Percentiles rank a stretch among this genome's conserved stretches.
Evolutionary conservation across 2,113 vertebrate genomes (phyloP).

Genomic region (Ornithorhynchus anatinus): DNA sequence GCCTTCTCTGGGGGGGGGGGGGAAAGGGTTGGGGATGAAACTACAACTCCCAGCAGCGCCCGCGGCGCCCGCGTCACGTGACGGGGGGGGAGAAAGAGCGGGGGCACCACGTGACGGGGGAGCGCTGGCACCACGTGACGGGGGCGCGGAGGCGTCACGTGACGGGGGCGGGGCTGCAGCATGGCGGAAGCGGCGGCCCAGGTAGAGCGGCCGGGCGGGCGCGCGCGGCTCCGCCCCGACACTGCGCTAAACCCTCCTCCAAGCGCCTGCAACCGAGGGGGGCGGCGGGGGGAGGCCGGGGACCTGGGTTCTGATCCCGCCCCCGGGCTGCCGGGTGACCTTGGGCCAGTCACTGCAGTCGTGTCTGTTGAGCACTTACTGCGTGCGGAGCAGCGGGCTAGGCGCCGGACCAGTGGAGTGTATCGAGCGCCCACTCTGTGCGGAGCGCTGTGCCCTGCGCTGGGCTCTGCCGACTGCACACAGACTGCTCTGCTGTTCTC

Average conservation of each 20-base stretch:
- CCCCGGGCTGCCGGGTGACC: too few species aligned
- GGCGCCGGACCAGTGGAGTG: too few species aligned
- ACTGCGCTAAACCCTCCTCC: not conserved
- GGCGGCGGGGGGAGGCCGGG: not conserved
- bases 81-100: slow-evolving; percentile 7
- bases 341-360: too few species aligned
- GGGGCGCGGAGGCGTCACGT: slow-evolving; percentile 74
- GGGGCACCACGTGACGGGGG: slow-evolving; percentile 79
- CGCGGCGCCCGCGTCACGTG: rapidly evolving
- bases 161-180: slow-evolving; percentile 49
- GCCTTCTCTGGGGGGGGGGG: too few species aligned
- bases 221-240: too few species aligned
- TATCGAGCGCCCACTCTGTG: too few species aligned
- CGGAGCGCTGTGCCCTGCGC: too few species aligned
- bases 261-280: not conserved
- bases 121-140: slow-evolving; percentile 20
- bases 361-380: too few species aligned
- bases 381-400: too few species aligned
- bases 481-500: too few species aligned
- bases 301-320: not conserved
- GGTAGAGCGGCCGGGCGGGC: slow-evolving; percentile 62
- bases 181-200: slow-evolving; percentile 88
- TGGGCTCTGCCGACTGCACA: too few species aligned
- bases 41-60: slow-evolving; percentile 67
- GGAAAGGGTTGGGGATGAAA: too few species aligned